Base-by-base conservation (phyloP, 2,113 vertebrate genomes). In the Caloenas nicobarica region DNA sequence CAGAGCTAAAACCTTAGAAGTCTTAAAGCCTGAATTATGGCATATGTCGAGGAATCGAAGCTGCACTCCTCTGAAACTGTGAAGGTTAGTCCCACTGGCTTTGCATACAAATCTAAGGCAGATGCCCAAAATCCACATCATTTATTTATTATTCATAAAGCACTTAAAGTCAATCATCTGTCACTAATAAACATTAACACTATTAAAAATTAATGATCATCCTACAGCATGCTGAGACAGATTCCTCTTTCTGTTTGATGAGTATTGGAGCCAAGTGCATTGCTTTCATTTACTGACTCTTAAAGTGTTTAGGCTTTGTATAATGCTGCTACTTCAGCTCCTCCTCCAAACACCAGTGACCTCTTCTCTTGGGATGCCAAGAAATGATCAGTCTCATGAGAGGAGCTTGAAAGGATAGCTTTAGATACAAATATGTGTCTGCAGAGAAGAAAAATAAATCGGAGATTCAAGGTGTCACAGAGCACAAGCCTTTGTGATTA, bases 101-200 rank as follows among this genome's bases (percentile, higher is more conserved):
- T 96, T 95, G 91, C 91, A 93, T 68, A 95, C 70, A 93, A 94
- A 93, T 96, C 92, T 84, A 87, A 95, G 87, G 91, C 88, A 94
- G 96, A 95, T 61, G 89, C 84, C 65, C 97, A 81, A 96, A 96
- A 97, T 73, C 77, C 51, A 95, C 96, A 93, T 85, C 58, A 61
- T 91, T 95, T 97, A 95, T 97, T 97, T 97, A 97, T 97, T 98
- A 97, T 97, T 98, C 91, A 96, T 84, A 95, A 95, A 89, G 91
- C 88, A 96, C 94, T 97, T 97, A 97, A 97, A 97, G 87, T 93
- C 96, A 97, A 96, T 97, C 96, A 97, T 95, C 96, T 96, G 94
- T 97, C 95, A 95, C 97, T 97, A 98, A 97, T 96, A 98, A 98
- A 97, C 95, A 97, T 97, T 97, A 97, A 92, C 96, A 96, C 95